phyloP scores from a whole-genome alignment of 2,888 invertebrate genomes.

The Idaea biselata region DNA sequence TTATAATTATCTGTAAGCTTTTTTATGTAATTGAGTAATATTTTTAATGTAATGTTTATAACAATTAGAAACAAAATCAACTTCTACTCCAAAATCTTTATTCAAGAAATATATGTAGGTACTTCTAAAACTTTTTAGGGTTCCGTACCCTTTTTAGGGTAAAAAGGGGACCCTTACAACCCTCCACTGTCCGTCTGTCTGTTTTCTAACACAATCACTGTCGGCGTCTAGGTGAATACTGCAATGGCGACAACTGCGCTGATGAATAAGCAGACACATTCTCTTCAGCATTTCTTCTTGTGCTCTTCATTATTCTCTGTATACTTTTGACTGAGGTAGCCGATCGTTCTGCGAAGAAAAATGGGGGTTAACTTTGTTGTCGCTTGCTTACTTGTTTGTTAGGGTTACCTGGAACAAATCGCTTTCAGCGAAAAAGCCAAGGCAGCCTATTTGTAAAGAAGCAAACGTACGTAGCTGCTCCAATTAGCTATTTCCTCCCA shows the following conservation, averaged over 20 bases:
- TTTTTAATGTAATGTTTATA: too few relatives aligned
- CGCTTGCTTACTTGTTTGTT: too few relatives aligned
- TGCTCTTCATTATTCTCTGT: slow-evolving; percentile 5
- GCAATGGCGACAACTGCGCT: not conserved
- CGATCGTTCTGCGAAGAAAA: not conserved
- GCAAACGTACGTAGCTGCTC: too few relatives aligned
- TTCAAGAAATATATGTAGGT: not conserved
- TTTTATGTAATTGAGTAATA: too few relatives aligned
- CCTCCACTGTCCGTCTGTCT: too few relatives aligned
- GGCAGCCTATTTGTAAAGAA: too few relatives aligned
- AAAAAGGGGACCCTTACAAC: not conserved
- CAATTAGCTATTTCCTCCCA: too few relatives aligned
- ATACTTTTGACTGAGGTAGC: not conserved
- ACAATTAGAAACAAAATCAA: too few relatives aligned
- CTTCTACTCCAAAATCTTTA: not conserved
- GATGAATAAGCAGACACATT: slow-evolving; percentile 15
- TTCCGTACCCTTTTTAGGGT: not conserved
- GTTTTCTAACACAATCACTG: not conserved
- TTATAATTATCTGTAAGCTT: too few relatives aligned
- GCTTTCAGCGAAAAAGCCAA: too few relatives aligned
- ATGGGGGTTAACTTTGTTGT: not conserved
- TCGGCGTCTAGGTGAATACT: not conserved
- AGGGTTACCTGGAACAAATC: too few relatives aligned
- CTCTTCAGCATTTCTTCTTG: slow-evolving; percentile 19
- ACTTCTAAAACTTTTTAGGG: not conserved